Percentiles rank a stretch among this genome's conserved stretches.
Conservation (phyloP, 1,140 invertebrate genomes). For the Tachypleus tridentatus region DNA sequence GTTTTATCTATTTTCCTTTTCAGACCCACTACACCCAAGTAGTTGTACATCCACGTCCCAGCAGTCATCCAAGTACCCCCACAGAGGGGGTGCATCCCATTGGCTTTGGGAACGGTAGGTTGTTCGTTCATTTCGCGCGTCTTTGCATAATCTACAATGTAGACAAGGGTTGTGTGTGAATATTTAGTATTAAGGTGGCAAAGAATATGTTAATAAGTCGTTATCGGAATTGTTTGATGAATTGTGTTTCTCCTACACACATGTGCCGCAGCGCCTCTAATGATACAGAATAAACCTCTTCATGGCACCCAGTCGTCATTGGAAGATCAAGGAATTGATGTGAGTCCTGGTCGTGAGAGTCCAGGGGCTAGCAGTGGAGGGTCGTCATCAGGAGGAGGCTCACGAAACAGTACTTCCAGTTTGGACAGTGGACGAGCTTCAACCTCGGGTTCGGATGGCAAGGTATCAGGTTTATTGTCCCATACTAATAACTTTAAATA, state of each 20-base stretch:
- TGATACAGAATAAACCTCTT: constrained; percentile 5
- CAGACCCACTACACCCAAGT: constrained; percentile 19
- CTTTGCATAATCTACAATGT: not conserved
- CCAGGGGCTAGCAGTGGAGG: constrained; percentile 24
- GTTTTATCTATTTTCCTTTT: constrained; percentile 1
- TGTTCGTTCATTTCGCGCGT: too few species aligned
- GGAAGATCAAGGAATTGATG: constrained; percentile 54
- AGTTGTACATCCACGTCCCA: constrained; percentile 15
- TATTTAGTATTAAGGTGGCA: constrained; percentile 5
- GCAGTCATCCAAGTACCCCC: constrained; percentile 14
- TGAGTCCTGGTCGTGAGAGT: constrained; percentile 66
- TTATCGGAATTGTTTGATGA: too few species aligned
- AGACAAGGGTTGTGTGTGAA: not conserved
- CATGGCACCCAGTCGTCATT: constrained; percentile 29
- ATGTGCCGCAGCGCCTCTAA: constrained; percentile 18
- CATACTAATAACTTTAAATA: too few species aligned
- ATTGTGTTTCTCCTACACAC: constrained; percentile 10
- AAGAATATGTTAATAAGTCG: constrained; percentile 21
- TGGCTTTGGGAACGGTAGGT: constrained; percentile 17
- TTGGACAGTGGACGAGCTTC: constrained; percentile 84
- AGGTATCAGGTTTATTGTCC: too few species aligned
- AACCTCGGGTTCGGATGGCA: constrained; percentile 30
- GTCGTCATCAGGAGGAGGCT: constrained; percentile 43
- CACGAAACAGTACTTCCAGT: constrained; percentile 64
- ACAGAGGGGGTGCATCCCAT: constrained; percentile 12